Evolutionary conservation across 1,140 invertebrate species (phyloP).

Genomic region (Panagrolaimus sp.): DNA sequence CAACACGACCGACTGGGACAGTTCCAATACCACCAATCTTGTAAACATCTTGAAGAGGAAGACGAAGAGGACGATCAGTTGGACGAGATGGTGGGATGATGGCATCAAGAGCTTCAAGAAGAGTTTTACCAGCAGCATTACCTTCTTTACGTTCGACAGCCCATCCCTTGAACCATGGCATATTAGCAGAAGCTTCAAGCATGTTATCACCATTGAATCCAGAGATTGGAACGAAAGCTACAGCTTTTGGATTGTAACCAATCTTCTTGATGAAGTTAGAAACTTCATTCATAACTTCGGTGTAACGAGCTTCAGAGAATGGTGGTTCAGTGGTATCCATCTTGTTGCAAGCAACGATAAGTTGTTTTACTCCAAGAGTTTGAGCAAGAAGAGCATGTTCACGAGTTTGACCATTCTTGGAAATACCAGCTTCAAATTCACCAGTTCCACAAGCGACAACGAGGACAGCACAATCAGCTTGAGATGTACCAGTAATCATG

Average conservation of each 20-base stretch:
- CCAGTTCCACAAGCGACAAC: constrained; percentile 94
- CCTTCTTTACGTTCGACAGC: constrained; percentile 82
- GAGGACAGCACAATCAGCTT: constrained; percentile 93
- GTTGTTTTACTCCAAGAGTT: constrained; percentile 93
- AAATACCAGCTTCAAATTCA: constrained; percentile 97
- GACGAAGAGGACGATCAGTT: constrained; percentile 87
- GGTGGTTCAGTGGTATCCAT: constrained; percentile 98
- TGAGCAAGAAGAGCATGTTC: constrained; percentile 94
- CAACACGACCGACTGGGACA: constrained; percentile 94
- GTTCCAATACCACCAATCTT: constrained; percentile 99
- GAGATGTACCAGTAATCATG: constrained; percentile 79
- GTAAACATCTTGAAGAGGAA: constrained; percentile 97
- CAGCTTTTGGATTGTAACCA: constrained; percentile 89
- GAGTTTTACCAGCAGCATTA: constrained; percentile 77
- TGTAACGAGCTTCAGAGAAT: constrained; percentile 70
- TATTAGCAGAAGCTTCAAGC: constrained; percentile 63
- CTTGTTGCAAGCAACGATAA: constrained; percentile 97
- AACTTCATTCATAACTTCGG: constrained; percentile 62
- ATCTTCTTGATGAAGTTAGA: constrained; percentile 90
- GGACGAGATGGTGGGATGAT: constrained; percentile 85
- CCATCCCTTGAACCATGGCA: constrained; percentile 97
- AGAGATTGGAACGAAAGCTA: constrained; percentile 96
- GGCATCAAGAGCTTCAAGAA: constrained; percentile 86
- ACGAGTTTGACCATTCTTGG: constrained; percentile 97
- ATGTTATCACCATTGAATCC: constrained; percentile 79